Conservation (phyloP, 2,113 vertebrate species). For the Seriola quinqueradiata region DNA sequence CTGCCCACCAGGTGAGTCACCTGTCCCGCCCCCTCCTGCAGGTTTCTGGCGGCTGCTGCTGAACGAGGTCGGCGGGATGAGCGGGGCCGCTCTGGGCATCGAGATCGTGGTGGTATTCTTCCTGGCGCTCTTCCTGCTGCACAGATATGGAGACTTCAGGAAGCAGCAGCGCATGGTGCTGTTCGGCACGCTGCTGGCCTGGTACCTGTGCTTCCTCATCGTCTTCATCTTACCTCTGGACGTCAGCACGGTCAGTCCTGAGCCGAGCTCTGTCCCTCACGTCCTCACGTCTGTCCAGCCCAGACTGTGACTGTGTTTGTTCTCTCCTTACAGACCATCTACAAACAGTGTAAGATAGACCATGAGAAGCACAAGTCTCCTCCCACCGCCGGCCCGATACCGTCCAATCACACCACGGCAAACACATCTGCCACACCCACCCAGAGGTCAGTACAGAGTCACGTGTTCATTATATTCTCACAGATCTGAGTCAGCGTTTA, state of each 20-base stretch:
- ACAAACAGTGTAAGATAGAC: slow-evolving; percentile 83
- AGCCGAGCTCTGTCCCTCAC: neutral
- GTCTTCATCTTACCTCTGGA: slow-evolving; percentile 97
- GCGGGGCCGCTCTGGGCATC: slow-evolving; percentile 92
- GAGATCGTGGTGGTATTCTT: slow-evolving; percentile 97
- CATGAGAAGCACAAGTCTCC: slow-evolving; percentile 53
- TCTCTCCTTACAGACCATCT: slow-evolving; percentile 81
- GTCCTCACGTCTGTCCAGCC: neutral
- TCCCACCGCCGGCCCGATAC: slow-evolving; percentile 26
- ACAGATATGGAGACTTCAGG: slow-evolving; percentile 96
- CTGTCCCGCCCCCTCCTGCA: neutral
- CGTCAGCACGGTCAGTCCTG: slow-evolving; percentile 93
- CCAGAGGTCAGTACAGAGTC: slow-evolving; percentile 65
- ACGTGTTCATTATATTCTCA: no score
- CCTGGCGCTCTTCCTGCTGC: slow-evolving; percentile 94
- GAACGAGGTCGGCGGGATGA: slow-evolving; percentile 83
- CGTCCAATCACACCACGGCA: slow-evolving; percentile 68
- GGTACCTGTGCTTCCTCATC: slow-evolving; percentile 99
- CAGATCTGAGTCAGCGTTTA: no score
- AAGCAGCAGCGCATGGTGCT: slow-evolving; percentile 97
- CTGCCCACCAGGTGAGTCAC: no score
- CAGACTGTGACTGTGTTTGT: neutral
- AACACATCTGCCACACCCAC: slow-evolving; percentile 70
- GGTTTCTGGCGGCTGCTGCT: neutral
- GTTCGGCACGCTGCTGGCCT: slow-evolving; percentile 94